Evolutionary conservation across 1,140 invertebrate genomes (phyloP).

Genomic region (Halictus rubicundus): DNA sequence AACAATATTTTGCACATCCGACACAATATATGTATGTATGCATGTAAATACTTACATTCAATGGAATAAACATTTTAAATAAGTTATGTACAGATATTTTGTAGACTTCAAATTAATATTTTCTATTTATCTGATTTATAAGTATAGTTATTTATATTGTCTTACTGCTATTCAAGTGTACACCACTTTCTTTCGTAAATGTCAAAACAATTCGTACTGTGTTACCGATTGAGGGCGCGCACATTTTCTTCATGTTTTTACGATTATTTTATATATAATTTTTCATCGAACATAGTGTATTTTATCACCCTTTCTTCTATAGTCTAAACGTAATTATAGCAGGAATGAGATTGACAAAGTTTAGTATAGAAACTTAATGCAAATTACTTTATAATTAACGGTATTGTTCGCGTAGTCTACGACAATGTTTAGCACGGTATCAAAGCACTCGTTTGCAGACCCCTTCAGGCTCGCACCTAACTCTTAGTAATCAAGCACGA

Average conservation of each 20-base stretch:
- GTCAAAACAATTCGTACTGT: neutral
- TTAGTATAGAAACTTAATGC: neutral
- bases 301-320: neutral
- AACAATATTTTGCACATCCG: neutral
- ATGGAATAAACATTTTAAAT: neutral
- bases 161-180: too few relatives aligned
- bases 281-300: neutral
- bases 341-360: neutral
- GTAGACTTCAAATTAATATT: neutral
- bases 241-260: neutral
- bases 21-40: neutral
- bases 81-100: neutral
- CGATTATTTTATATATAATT: neutral
- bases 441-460: constrained; percentile 28
- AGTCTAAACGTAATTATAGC: neutral
- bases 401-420: constrained; percentile 25
- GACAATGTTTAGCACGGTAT: constrained; percentile 31
- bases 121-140: neutral
- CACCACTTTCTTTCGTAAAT: neutral
- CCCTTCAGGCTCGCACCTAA: constrained; percentile 30
- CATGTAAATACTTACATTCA: neutral
- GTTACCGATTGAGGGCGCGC: neutral
- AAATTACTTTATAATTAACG: neutral
- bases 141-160: neutral
- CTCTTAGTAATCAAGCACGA: constrained; percentile 43